Conservation (phyloP, 2,113 vertebrate genomes). For the Upupa epops region DNA sequence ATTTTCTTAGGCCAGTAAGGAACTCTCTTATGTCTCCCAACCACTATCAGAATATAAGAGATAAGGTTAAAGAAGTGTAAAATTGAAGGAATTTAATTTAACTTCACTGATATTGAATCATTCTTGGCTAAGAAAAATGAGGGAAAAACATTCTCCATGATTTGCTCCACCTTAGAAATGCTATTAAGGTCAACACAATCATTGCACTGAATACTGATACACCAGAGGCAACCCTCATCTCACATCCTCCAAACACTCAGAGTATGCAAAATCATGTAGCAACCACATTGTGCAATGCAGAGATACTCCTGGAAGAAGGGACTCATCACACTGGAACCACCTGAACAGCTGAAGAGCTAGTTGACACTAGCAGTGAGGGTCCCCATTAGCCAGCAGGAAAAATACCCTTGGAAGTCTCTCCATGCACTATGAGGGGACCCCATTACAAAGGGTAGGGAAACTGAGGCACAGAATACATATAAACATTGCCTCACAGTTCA, state of each 20-base stretch:
- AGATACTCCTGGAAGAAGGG: not conserved
- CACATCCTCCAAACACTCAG: not conserved
- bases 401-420: not conserved
- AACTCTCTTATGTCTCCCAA: not conserved
- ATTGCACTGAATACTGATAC: not conserved
- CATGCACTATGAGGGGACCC: not conserved
- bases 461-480: not conserved
- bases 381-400: not conserved
- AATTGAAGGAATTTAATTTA: not conserved
- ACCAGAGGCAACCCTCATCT: not conserved
- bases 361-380: not conserved
- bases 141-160: accelerated
- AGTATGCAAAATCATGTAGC: not conserved
- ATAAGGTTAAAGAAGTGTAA: not conserved
- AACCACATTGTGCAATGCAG: accelerated
- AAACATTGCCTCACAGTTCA: accelerated
- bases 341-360: not conserved
- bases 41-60: not conserved
- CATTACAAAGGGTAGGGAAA: not conserved
- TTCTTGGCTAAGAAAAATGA: not conserved
- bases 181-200: not conserved
- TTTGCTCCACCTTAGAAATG: not conserved
- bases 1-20: not conserved
- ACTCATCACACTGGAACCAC: accelerated
- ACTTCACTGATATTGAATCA: not conserved